Evolutionary conservation across 2,888 invertebrate species (phyloP), one percentile per base, ranked within the genome.

Genomic region (Cremastobaeus sp.): DNA sequence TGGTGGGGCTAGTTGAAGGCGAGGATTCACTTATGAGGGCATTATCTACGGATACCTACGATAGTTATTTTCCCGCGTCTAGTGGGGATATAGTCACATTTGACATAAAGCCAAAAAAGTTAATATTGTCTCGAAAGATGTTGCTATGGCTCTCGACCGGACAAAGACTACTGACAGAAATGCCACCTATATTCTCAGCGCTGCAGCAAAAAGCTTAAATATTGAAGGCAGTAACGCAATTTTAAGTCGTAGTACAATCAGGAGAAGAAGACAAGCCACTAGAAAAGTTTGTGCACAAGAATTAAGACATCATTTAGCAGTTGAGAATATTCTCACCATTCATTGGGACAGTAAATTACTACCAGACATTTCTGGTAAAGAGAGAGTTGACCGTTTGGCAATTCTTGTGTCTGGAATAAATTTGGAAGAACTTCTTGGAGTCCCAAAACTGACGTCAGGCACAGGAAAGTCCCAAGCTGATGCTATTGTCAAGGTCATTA

Each of bases 331-430:
- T 9, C 14, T 15, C 11, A 50, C 34, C n/a, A 17, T 50, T n/a
- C 50, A 50, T 20, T 50, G 50, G 69, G 73, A 75, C 48, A 59
- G 70, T 3, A 75, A 77, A 66, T 20, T 75, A 18, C 62, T 77
- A 1, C 47, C 59, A 18, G 69, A 60, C 28, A 12, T 66, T 21
- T 25, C 9, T 21, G 70, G 57, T 34, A 48, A 20, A 48, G 32
- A 57, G 25, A 45, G 52, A 15, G 64, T 73, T 0, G 75, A 75
- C 11, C 39, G 72, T n/a, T 45, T 73, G 3, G 55, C 68, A 39
- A 32, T 76, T 39, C 8, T 74, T 20, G 47, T 74, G 8, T 39
- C 66, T 6, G 73, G 69, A 12, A 9, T 54, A 8, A 50, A 45
- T n/a, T 41, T 39, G 9, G 64, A 76, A 57, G 62, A 75, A 45